Evolutionary conservation across 2,113 vertebrate genomes (phyloP).

Genomic region (Melanerpes formicivorus): DNA sequence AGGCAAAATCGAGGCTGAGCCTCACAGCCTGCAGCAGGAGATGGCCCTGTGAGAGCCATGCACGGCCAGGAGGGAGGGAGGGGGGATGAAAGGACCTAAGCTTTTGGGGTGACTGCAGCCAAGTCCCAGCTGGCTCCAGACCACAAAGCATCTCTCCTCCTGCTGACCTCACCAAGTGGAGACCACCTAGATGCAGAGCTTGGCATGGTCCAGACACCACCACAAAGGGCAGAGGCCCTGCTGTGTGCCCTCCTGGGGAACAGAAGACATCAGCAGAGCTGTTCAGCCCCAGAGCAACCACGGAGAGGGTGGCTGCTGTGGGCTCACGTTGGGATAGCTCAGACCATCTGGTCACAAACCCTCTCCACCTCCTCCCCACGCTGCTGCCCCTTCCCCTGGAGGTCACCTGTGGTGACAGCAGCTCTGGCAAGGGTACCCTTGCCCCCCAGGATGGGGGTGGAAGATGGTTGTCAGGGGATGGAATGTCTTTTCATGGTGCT

Average conservation of each 20-base stretch:
- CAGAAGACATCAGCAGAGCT: neutral
- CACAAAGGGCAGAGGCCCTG: rapidly evolving
- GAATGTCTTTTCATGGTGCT: neutral
- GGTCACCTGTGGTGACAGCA: neutral
- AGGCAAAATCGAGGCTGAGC: neutral
- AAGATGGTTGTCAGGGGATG: neutral
- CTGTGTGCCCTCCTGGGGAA: neutral
- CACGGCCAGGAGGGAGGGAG: neutral
- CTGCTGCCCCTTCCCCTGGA: neutral
- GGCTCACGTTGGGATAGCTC: neutral
- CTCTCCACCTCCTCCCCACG: neutral
- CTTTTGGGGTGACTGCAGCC: neutral
- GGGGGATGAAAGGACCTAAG: neutral
- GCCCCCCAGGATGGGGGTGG: rapidly evolving
- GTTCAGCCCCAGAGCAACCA: neutral
- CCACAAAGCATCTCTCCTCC: neutral
- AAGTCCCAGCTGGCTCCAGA: neutral
- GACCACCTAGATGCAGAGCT: neutral
- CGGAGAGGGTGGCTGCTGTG: neutral
- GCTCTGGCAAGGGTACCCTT: neutral
- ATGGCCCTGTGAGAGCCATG: neutral
- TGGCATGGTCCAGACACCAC: neutral
- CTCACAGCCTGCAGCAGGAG: neutral
- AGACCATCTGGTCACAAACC: neutral
- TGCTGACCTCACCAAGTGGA: neutral